Evolutionary conservation across 2,113 vertebrate genomes (phyloP).

Genomic region (Lepisosteus oculatus): DNA sequence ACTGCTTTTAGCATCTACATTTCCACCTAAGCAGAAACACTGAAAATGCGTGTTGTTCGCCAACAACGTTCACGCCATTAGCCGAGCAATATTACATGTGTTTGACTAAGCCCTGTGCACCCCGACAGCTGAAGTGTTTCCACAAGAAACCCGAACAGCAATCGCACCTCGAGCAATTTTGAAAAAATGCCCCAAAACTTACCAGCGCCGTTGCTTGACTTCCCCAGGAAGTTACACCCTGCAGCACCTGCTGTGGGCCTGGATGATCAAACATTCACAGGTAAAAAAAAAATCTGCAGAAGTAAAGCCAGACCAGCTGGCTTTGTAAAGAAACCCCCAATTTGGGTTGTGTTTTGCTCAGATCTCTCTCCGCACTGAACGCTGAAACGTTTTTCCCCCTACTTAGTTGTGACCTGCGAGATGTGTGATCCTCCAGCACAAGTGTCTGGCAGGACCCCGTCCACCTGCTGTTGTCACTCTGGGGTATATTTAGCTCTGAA

Average conservation of each 20-base stretch:
- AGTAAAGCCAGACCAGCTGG: constrained; percentile 99
- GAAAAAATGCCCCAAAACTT: constrained; percentile 69
- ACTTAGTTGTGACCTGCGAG: constrained; percentile 72
- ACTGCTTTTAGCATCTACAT: constrained; percentile 24
- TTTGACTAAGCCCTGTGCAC: not conserved
- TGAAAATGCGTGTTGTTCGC: constrained; percentile 22
- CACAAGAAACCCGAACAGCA: constrained; percentile 9
- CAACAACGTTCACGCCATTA: not conserved
- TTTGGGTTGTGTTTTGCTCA: constrained; percentile 81
- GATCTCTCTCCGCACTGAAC: constrained; percentile 80
- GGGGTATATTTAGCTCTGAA: constrained; percentile 90
- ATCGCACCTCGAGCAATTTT: constrained; percentile 30
- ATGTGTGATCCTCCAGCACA: constrained; percentile 70
- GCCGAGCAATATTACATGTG: not conserved
- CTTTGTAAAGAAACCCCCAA: constrained; percentile 95
- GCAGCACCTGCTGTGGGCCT: constrained; percentile 91
- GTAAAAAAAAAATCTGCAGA: constrained; percentile 66
- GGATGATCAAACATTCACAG: constrained; percentile 71
- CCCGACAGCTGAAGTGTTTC: constrained; percentile 4
- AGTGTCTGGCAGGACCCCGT: constrained; percentile 76
- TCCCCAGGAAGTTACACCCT: constrained; percentile 92
- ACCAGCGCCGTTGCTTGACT: constrained; percentile 84
- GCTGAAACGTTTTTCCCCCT: constrained; percentile 68
- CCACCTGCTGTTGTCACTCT: constrained; percentile 92
- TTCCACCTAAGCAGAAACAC: constrained; percentile 27